These are phyloP conservation scores for Rhamphomyia laevipes DNA, from an alignment of 2,888 invertebrate genomes.

Conservation along the genomic window DNA sequence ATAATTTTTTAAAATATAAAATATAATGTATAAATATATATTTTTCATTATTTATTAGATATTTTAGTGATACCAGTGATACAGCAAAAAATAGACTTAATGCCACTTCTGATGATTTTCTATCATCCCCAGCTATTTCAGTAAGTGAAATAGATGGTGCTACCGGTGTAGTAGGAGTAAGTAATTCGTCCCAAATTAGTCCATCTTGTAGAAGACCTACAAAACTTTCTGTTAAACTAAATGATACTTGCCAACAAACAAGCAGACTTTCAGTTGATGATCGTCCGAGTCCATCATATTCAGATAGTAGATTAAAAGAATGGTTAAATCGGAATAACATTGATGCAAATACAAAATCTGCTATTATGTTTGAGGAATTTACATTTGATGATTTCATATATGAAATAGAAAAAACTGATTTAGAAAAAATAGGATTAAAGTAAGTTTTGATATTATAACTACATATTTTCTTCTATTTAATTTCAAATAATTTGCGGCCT, in stretches of 20 bases:
- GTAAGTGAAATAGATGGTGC: slow-evolving; percentile 10
- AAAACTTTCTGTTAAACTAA: background rate
- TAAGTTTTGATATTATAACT: slow-evolving; percentile 31
- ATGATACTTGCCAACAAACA: background rate
- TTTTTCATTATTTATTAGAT: slow-evolving; percentile 11
- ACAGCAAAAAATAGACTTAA: background rate
- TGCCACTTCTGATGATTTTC: slow-evolving; percentile 8
- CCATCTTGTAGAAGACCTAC: background rate
- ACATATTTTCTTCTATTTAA: no score
- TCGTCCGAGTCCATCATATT: background rate
- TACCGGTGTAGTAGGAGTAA: background rate
- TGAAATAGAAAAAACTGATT: slow-evolving; percentile 69
- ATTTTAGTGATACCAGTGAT: slow-evolving; percentile 16
- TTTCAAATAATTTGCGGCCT: no score
- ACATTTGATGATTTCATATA: slow-evolving; percentile 66
- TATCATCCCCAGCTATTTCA: slow-evolving; percentile 8
- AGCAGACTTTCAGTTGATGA: background rate
- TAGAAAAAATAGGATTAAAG: slow-evolving; percentile 67
- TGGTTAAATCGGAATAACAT: slow-evolving; percentile 64
- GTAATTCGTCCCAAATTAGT: background rate
- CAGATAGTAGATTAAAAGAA: background rate
- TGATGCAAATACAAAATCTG: slow-evolving; percentile 52
- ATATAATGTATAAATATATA: no score
- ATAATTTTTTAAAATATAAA: no score
- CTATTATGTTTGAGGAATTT: slow-evolving; percentile 63